Evolutionary conservation across 2,888 invertebrate species (phyloP), one percentile per base, ranked within the genome.

Genomic region (Spialia ferax): DNA sequence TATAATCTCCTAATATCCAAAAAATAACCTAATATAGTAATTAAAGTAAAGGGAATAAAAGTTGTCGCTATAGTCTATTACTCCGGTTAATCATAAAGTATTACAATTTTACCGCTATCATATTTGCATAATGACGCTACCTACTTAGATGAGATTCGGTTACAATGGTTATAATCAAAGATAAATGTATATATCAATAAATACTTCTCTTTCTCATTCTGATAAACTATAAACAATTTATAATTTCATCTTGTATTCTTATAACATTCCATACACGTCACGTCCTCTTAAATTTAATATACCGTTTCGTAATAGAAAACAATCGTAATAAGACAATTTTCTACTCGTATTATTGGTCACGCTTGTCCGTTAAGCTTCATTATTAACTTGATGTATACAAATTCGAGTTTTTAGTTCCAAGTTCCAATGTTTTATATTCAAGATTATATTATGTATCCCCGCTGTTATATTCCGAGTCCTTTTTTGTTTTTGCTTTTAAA

Each of bases 261-360:
- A 3, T 38, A 20, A 64, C 23, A 57, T 64, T 57, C 23, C 18
- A n/a, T 32, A 48, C 64, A 38, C 32, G 32, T 63, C 45, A 63
- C 74, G 65, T 69, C 68, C 71, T 69, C 71, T 42, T 38, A 80
- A 83, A 79, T 83, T 80, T 77, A 74, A 78, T 83, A 79, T 83
- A 84, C 84, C 86, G 81, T 85, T 82, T 76, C 70, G 68, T 82
- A 82, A 84, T 84, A 86, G 85, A 87, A 87, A 87, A 89, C 83
- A 88, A 87, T 87, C 79, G 79, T 85, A 84, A 83, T 84, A 81
- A 78, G 81, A 77, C 82, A 78, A 88, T 89, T 89, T 81, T 64
- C 75, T 71, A 68, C 77, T 35, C 20, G 20, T 22, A 20, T 20
- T 42, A 82, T 91, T 88, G 83, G 87, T 71, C 63, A 88, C 81